A percentile compares a stretch with the other conserved stretches of the same genome.
These are phyloP conservation scores for Valencia hispanica DNA, from an alignment of 2,797 vertebrate species.

Conservation along the genomic window DNA sequence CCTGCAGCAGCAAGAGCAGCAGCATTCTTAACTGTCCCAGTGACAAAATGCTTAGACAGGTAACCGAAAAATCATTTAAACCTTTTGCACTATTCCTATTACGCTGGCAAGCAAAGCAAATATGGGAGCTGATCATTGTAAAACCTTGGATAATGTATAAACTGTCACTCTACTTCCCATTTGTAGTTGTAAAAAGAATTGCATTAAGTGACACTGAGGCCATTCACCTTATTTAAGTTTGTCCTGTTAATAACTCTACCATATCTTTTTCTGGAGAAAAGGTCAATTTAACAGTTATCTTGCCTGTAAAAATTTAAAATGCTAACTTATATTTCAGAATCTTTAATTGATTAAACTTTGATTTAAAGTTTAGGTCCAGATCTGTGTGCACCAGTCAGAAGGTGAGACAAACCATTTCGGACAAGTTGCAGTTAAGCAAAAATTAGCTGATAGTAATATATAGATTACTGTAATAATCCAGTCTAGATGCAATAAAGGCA, in stretches of 20 bases:
- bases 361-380: background rate
- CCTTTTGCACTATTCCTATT: background rate
- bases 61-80: background rate
- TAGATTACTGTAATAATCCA: background rate
- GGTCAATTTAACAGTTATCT: background rate
- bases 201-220: constrained; percentile 35
- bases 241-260: background rate
- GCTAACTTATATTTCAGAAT: background rate
- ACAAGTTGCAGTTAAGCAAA: background rate
- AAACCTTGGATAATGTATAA: background rate
- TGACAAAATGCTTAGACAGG: background rate
- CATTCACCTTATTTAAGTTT: constrained; percentile 33
- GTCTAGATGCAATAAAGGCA: background rate
- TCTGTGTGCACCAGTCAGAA: background rate
- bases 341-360: background rate
- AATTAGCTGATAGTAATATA: background rate
- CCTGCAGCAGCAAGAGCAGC: background rate
- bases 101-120: background rate
- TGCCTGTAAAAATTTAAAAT: background rate
- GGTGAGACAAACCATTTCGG: background rate
- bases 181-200: constrained; percentile 4
- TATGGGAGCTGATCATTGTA: background rate
- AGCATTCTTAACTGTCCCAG: background rate
- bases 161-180: constrained; percentile 14
- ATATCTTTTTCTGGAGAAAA: constrained; percentile 1